Conservation (phyloP, 2,888 invertebrate genomes). For the Alloplasta piceator region DNA sequence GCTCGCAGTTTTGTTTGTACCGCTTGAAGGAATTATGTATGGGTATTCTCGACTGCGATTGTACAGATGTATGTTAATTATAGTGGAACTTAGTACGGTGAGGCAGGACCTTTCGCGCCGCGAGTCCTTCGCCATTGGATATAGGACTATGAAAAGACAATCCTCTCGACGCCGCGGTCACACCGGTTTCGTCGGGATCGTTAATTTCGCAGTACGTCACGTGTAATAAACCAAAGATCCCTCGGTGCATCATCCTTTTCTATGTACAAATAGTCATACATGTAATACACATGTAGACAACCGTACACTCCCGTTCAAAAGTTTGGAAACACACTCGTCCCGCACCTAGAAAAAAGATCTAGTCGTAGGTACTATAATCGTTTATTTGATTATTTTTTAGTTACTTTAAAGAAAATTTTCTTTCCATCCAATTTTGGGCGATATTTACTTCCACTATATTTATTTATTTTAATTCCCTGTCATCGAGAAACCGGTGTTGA, state of each 20-base stretch:
- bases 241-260: constrained; percentile 24
- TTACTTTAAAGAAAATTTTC: too few species aligned
- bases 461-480: too few species aligned
- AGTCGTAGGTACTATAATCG: too few species aligned
- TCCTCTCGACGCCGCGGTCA: constrained; percentile 34
- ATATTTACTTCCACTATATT: too few species aligned
- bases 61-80: constrained; percentile 64
- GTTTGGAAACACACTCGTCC: too few species aligned
- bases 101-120: constrained; percentile 49
- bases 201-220: constrained; percentile 58
- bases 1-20: constrained; percentile 31
- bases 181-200: constrained; percentile 55
- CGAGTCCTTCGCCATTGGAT: constrained; percentile 20
- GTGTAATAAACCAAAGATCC: constrained; percentile 48
- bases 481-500: too few species aligned
- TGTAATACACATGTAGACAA: constrained; percentile 1
- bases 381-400: too few species aligned
- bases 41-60: constrained; percentile 36
- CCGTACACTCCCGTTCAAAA: background rate
- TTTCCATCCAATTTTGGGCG: too few species aligned
- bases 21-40: constrained; percentile 6
- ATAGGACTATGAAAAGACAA: constrained; percentile 54
- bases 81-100: constrained; percentile 53
- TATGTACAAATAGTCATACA: background rate
- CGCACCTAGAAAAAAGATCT: too few species aligned